Evolutionary conservation across 2,113 vertebrate genomes (phyloP).

Genomic region (Oceanites oceanicus): DNA sequence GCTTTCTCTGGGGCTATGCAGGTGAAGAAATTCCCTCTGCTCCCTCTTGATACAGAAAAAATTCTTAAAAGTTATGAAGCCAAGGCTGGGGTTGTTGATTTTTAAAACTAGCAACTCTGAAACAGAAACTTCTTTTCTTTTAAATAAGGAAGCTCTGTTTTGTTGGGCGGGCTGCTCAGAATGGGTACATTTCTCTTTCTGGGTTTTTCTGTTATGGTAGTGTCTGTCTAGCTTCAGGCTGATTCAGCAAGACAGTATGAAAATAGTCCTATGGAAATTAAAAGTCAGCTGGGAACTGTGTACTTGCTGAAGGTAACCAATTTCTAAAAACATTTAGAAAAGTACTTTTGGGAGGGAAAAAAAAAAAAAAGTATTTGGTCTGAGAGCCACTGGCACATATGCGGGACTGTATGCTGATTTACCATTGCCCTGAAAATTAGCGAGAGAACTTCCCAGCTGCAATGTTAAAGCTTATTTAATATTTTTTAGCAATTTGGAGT

Average conservation of each 20-base stretch:
- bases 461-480: background rate
- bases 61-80: background rate
- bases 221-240: background rate
- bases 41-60: background rate
- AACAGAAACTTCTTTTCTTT: background rate
- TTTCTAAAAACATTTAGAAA: background rate
- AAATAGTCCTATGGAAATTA: background rate
- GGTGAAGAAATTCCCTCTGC: background rate
- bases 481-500: background rate
- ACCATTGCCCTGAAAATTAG: background rate
- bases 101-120: background rate
- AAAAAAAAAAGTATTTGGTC: background rate
- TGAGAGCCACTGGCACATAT: background rate
- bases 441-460: background rate
- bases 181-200: background rate
- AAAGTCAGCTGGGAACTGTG: background rate
- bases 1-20: background rate
- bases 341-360: background rate
- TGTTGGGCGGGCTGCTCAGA: background rate
- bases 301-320: background rate
- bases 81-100: background rate
- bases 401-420: background rate
- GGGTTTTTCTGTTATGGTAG: background rate
- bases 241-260: background rate
- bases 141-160: background rate